Evolutionary conservation across 1,140 invertebrate species (phyloP).

Genomic region (Drosophila sturtevanti): DNA sequence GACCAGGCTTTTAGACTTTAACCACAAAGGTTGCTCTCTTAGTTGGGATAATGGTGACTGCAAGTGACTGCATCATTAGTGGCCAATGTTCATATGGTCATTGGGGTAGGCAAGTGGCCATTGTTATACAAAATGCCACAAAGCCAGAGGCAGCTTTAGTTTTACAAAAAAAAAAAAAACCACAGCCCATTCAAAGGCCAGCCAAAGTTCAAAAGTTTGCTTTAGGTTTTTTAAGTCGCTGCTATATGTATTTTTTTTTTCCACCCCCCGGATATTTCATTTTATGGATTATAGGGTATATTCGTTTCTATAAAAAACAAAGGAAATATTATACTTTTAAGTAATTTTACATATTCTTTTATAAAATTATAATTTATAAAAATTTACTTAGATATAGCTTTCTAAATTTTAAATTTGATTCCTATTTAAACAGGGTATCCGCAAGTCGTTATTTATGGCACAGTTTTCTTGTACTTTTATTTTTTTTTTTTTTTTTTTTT

Average conservation of each 20-base stretch:
- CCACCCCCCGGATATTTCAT: background rate
- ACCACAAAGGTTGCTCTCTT: background rate
- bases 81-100: background rate
- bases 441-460: background rate
- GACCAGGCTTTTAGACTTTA: background rate
- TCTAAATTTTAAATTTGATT: too few species aligned
- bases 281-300: background rate
- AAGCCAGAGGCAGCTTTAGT: constrained; percentile 3
- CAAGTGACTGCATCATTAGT: background rate
- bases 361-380: too few species aligned
- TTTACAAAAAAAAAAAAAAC: constrained; percentile 19
- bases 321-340: too few species aligned
- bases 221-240: constrained; percentile 1
- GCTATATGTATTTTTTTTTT: too few species aligned
- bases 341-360: too few species aligned
- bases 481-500: background rate
- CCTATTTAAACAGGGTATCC: background rate
- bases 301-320: background rate
- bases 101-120: background rate
- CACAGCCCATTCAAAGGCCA: background rate
- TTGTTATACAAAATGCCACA: background rate
- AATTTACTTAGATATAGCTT: too few species aligned
- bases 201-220: constrained; percentile 61
- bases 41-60: background rate
- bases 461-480: background rate